Percentiles rank a stretch among this genome's conserved stretches.
These are phyloP conservation scores for Perdita meconis DNA, from an alignment of 2,888 invertebrate genomes.

Conservation along the genomic window DNA sequence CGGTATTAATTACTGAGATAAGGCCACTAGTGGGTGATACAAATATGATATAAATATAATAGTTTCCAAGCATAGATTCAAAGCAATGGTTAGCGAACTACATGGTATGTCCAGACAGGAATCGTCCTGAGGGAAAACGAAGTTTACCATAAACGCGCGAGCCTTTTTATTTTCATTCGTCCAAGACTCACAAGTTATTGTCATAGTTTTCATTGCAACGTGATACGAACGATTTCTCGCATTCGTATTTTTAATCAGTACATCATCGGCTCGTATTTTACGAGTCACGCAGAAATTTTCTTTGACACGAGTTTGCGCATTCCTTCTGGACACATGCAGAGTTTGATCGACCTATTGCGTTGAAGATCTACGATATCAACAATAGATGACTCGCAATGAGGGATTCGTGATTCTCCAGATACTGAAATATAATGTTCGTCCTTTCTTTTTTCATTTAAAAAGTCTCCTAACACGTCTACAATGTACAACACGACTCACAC, in stretches of 20 bases:
- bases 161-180: constrained; percentile 16
- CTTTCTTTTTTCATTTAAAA: constrained; percentile 66
- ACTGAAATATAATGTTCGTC: constrained; percentile 60
- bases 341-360: constrained; percentile 58
- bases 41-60: constrained; percentile 82
- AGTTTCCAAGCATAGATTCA: constrained; percentile 75
- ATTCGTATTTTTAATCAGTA: background rate
- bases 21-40: constrained; percentile 84
- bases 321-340: constrained; percentile 57
- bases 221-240: too few species aligned
- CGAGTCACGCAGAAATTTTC: constrained; percentile 28
- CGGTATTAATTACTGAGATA: constrained; percentile 78
- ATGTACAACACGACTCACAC: constrained; percentile 72
- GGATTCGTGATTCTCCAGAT: constrained; percentile 50
- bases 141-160: constrained; percentile 35
- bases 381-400: constrained; percentile 58
- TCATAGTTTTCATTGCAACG: constrained; percentile 66
- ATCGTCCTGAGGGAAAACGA: constrained; percentile 35
- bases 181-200: constrained; percentile 57
- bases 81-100: constrained; percentile 69
- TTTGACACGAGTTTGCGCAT: constrained; percentile 42
- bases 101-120: constrained; percentile 55
- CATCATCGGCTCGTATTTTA: constrained; percentile 14
- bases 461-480: constrained; percentile 68
- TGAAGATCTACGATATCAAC: constrained; percentile 65